phyloP scores from a whole-genome alignment of 23 tunicate genomes.

The Diplosoma virens region DNA sequence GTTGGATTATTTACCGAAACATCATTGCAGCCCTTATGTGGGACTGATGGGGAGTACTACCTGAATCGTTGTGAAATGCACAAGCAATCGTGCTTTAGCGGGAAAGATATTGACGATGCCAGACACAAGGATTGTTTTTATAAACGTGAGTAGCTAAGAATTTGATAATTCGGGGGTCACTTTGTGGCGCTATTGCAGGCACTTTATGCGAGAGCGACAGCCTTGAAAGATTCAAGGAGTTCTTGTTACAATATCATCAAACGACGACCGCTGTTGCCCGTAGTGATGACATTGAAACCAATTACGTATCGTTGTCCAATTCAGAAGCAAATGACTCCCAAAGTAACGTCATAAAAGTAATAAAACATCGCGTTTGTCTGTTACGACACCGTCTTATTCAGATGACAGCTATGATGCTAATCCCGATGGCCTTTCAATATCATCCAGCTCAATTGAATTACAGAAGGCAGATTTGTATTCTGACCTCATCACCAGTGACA shows the following conservation, averaged over 20 bases:
- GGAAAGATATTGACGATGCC: constrained; percentile 48
- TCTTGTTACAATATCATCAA: constrained; percentile 15
- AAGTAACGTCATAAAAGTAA: no score
- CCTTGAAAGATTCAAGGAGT: constrained; percentile 1
- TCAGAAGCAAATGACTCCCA: no score
- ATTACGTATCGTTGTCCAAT: no score
- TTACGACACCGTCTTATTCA: no score
- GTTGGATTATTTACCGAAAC: neutral
- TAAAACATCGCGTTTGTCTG: no score
- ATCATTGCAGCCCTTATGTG: constrained; percentile 70
- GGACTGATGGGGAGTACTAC: constrained; percentile 72
- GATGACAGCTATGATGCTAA: neutral
- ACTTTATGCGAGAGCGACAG: no score
- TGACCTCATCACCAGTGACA: constrained; percentile 67
- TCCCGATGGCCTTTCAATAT: neutral
- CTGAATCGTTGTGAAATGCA: constrained; percentile 82
- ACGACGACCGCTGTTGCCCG: neutral
- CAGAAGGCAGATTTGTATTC: constrained; percentile 14
- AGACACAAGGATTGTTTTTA: constrained; percentile 81
- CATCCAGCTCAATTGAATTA: neutral
- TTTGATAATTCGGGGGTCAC: neutral
- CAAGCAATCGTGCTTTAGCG: constrained; percentile 48
- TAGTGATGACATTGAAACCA: neutral
- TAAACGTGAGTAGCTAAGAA: constrained; percentile 37
- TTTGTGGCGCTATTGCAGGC: constrained; percentile 7